Conservation (phyloP, 2,797 vertebrate genomes). For the Sebastes flavidus region DNA sequence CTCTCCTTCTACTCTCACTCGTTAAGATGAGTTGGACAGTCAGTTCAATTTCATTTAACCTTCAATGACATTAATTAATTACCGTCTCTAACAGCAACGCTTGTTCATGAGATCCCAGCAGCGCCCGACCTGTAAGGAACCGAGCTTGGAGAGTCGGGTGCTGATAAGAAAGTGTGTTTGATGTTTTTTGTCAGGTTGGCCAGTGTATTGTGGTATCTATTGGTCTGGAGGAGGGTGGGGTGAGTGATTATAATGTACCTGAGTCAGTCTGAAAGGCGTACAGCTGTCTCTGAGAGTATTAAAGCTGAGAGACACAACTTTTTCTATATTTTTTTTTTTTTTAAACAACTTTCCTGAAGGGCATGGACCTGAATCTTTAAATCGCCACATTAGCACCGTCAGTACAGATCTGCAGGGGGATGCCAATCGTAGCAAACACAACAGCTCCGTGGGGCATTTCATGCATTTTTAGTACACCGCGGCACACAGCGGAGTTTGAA, state of each 20-base stretch:
- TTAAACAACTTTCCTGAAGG: constrained; percentile 2
- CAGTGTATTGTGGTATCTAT: not conserved
- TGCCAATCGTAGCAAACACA: not conserved
- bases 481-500: constrained; percentile 49
- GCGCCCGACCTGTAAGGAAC: not conserved
- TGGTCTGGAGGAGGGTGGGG: not conserved
- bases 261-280: not conserved
- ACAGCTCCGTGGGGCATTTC: constrained; percentile 29
- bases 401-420: not conserved
- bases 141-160: not conserved
- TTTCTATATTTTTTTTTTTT: not conserved
- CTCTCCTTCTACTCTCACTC: not conserved
- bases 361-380: not conserved
- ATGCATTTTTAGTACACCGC: constrained; percentile 37
- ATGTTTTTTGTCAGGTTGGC: not conserved
- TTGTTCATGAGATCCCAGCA: not conserved
- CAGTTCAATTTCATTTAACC: not conserved
- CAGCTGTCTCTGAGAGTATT: not conserved
- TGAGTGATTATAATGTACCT: not conserved
- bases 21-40: not conserved
- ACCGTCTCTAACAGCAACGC: not conserved
- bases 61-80: not conserved
- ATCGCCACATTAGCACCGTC: not conserved
- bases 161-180: not conserved
- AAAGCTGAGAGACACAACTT: not conserved